Conservation (phyloP, 2,888 invertebrate genomes). For the Drosophila siamana region DNA sequence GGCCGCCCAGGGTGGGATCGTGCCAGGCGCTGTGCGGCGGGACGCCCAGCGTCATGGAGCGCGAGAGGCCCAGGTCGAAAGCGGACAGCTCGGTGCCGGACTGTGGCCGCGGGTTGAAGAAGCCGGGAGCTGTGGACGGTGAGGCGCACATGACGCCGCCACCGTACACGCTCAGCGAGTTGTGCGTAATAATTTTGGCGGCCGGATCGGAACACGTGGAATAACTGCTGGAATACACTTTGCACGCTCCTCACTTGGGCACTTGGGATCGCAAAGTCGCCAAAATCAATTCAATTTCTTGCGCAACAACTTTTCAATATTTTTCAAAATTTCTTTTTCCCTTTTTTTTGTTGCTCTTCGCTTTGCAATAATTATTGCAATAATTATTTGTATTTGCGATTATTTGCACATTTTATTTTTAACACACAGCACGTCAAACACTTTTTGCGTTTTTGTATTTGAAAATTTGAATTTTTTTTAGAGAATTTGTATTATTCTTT, state of each 20-base stretch:
- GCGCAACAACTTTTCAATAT: conserved; percentile 7
- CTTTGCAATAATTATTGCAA: conserved; percentile 19
- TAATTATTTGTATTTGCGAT: conserved; percentile 39
- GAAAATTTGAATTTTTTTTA: neutral
- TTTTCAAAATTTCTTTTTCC: conserved; percentile 16
- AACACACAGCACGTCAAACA: conserved; percentile 42
- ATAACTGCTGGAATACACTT: conserved; percentile 82
- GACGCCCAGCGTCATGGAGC: conserved; percentile 88
- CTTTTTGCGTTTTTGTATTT: conserved; percentile 30
- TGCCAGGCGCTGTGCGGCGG: conserved; percentile 87
- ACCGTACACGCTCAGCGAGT: conserved; percentile 86
- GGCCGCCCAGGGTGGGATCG: conserved; percentile 86
- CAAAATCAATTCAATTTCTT: conserved; percentile 9
- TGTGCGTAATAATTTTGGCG: conserved; percentile 86
- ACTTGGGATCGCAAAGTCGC: conserved; percentile 39
- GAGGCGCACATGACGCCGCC: conserved; percentile 86
- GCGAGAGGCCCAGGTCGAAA: conserved; percentile 85
- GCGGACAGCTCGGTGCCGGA: conserved; percentile 85
- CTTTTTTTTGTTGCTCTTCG: conserved; percentile 31
- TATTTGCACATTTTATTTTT: conserved; percentile 49
- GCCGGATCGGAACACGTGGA: conserved; percentile 82
- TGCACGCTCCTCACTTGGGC: conserved; percentile 58
- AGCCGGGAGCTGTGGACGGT: conserved; percentile 86
- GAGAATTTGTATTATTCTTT: too few species aligned
- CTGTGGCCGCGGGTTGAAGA: conserved; percentile 85